These are phyloP conservation scores for Platycnemis pennipes DNA, from an alignment of 2,888 invertebrate genomes.

Conservation along the genomic window DNA sequence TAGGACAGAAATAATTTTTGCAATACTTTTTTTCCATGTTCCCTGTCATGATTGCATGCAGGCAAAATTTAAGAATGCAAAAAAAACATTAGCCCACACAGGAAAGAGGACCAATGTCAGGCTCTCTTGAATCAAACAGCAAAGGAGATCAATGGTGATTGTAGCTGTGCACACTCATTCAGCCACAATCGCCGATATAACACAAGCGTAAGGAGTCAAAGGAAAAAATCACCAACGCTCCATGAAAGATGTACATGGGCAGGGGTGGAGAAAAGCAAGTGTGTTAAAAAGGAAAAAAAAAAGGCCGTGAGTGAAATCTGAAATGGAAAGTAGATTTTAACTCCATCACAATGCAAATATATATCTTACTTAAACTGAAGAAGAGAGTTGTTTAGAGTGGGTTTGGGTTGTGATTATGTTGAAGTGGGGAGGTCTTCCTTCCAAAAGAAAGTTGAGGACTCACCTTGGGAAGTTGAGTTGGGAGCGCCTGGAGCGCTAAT, in stretches of 20 bases:
- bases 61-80: neutral
- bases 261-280: neutral
- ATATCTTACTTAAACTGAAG: too few relatives aligned
- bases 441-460: neutral
- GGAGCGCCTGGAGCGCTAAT: conserved; percentile 79
- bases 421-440: neutral
- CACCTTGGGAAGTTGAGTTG: conserved; percentile 52
- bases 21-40: neutral
- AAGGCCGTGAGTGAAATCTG: neutral
- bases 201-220: neutral
- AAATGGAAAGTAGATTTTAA: neutral
- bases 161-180: neutral
- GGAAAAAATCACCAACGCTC: neutral
- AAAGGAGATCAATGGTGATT: neutral
- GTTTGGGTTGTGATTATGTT: too few relatives aligned
- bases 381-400: too few relatives aligned
- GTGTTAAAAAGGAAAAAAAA: neutral
- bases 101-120: neutral
- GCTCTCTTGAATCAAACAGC: neutral
- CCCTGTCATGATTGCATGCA: neutral
- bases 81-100: neutral
- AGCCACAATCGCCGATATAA: neutral
- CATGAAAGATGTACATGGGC: neutral
- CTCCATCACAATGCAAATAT: too few relatives aligned
- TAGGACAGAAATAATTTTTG: neutral